These are phyloP conservation scores for Pterocles orientalis DNA, from an alignment of 2,113 vertebrate species.

Conservation along the genomic window DNA sequence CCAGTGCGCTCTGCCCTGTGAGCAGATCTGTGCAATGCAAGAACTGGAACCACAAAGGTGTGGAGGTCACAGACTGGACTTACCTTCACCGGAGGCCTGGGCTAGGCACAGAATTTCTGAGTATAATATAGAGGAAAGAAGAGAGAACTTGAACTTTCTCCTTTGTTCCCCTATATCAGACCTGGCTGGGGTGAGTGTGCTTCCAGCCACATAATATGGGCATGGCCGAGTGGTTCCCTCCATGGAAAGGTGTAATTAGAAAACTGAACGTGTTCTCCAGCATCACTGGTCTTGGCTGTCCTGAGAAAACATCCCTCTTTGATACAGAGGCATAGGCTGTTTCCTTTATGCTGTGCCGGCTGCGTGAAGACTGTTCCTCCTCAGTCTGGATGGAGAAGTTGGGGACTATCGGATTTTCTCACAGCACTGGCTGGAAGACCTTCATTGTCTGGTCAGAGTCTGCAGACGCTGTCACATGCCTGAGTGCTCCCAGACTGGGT, in stretches of 20 bases:
- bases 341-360: neutral
- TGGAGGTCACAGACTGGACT: neutral
- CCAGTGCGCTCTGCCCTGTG: neutral
- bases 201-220: neutral
- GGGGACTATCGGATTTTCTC: neutral
- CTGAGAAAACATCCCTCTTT: neutral
- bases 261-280: neutral
- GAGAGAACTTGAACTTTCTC: neutral
- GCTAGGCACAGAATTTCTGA: neutral
- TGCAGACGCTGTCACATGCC: conserved; percentile 1
- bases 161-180: neutral
- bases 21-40: neutral
- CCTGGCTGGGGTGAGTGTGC: neutral
- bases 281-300: neutral
- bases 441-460: neutral
- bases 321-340: neutral
- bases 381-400: neutral
- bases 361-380: neutral
- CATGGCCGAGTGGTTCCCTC: neutral
- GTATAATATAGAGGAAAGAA: neutral
- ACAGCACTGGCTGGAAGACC: neutral
- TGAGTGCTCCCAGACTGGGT: neutral
- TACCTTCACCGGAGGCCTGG: neutral
- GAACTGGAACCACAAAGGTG: neutral
- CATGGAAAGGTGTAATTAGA: neutral